phyloP scores from a whole-genome alignment of 2,888 invertebrate species.

The Oxystoma pomonae region DNA sequence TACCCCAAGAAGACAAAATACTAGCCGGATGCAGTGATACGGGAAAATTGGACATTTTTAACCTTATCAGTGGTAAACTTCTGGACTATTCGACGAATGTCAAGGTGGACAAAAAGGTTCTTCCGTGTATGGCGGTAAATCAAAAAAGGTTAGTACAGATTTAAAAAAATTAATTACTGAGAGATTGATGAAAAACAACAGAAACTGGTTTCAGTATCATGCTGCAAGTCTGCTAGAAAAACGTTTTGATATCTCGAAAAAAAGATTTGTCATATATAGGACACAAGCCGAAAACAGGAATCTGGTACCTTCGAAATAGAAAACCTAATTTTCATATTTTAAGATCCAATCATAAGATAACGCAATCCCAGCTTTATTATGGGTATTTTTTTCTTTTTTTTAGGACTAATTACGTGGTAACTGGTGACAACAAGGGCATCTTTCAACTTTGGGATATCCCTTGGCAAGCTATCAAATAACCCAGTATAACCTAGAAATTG shows the following conservation, averaged over 20 bases:
- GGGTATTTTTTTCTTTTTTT: too few species aligned
- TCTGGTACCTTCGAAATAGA: too few species aligned
- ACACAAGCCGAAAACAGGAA: too few species aligned
- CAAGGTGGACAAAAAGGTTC: conserved; percentile 22
- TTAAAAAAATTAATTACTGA: conserved; percentile 1
- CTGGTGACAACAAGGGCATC: conserved; percentile 39
- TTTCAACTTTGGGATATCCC: conserved; percentile 44
- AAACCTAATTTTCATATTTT: too few species aligned
- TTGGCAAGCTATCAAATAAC: conserved; percentile 32
- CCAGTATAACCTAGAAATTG: too few species aligned
- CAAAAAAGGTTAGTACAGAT: conserved; percentile 29
- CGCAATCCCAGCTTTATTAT: too few species aligned
- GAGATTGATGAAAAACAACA: conserved; percentile 4
- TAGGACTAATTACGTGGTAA: conserved; percentile 38
- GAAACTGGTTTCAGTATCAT: too few species aligned
- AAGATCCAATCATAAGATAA: too few species aligned
- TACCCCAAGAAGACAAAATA: conserved; percentile 42
- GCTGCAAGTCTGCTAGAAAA: too few species aligned
- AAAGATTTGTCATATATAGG: too few species aligned
- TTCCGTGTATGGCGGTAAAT: conserved; percentile 30
- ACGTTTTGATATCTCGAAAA: too few species aligned
- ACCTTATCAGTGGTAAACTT: conserved; percentile 36
- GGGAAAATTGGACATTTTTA: conserved; percentile 40
- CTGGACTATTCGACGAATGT: conserved; percentile 31
- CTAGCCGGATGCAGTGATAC: conserved; percentile 41